Evolutionary conservation across 2,113 vertebrate species (phyloP), one percentile per base, ranked within the genome.

Genomic region (Chrysemys picta): DNA sequence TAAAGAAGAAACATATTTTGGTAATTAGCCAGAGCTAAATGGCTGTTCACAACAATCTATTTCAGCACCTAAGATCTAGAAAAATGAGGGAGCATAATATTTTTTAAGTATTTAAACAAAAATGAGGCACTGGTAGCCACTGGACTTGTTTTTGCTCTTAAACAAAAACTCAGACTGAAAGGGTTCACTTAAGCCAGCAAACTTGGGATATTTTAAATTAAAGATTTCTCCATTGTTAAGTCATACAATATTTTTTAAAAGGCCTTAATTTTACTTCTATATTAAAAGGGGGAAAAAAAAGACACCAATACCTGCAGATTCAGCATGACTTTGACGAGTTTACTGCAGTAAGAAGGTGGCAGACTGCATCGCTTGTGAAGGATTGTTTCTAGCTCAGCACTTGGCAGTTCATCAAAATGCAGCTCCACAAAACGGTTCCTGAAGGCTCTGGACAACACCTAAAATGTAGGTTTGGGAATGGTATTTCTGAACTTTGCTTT

Each of bases 381-480:
- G 95, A 99, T 99, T 24, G 97, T 99, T 97, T 99, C 99, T 97
- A 99, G 96, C 95, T 99, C 99, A 62, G 86, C 94, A 86, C 98
- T 99, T 85, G 99, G 99, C 56, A 99, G 95, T 87, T 99, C 99
- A 94, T 99, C 99, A 97, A 99, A 99, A 98, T 99, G 99, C 53
- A 99, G 97, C 94, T 99, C 99, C 91, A 99, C 99, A 96, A 99
- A 99, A 84, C 99, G 99, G 95, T 99, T 99, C 93, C 99, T 99
- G 97, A 99, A 99, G 19, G 99, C 99, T 97, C 99, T 98, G 65
- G 99, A 99, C 94, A 99, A 98, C 75, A 99, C 98, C 99, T 99
- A 92, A 59, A 90, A 94, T 29, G 82, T 0, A 13, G 29, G 24
- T 65, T 24, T 97, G 53, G 57, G 84, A 10, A 95, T 13, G 76